Conservation (phyloP, 2,888 invertebrate genomes). For the Ceratothoa steindachneri region DNA sequence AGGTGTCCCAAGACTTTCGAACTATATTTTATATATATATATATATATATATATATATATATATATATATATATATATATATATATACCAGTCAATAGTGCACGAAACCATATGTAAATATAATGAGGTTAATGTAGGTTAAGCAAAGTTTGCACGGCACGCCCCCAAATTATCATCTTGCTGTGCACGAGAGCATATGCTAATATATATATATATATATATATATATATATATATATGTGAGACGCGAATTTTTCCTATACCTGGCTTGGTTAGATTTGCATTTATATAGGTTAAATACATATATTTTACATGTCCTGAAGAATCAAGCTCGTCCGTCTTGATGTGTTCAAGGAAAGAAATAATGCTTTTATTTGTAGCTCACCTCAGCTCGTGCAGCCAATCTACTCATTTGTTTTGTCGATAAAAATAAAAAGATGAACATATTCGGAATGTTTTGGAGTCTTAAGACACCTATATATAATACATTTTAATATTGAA, state of each 20-base stretch:
- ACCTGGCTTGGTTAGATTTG: neutral
- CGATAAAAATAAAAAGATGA: too few species aligned
- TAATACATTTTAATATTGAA: too few species aligned
- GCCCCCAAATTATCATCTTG: neutral
- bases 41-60: constrained; percentile 12
- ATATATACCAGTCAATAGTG: neutral
- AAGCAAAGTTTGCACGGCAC: neutral
- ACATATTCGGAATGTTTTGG: too few species aligned
- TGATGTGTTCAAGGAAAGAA: too few species aligned
- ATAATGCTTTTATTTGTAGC: neutral
- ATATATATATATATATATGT: neutral
- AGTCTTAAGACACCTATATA: too few species aligned
- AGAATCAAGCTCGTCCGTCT: too few species aligned
- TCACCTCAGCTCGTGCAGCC: too few species aligned
- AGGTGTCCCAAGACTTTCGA: too few species aligned
- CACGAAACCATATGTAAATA: neutral
- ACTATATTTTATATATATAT: too few species aligned
- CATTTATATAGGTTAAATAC: neutral
- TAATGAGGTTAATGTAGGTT: neutral
- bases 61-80: constrained; percentile 12
- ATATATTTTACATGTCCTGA: neutral
- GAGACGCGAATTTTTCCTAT: neutral
- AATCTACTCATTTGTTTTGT: too few species aligned
- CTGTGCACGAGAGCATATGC: neutral
- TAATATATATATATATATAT: neutral